Conservation (phyloP, 2,113 vertebrate genomes). For the Nothocercus nigrocapillus region DNA sequence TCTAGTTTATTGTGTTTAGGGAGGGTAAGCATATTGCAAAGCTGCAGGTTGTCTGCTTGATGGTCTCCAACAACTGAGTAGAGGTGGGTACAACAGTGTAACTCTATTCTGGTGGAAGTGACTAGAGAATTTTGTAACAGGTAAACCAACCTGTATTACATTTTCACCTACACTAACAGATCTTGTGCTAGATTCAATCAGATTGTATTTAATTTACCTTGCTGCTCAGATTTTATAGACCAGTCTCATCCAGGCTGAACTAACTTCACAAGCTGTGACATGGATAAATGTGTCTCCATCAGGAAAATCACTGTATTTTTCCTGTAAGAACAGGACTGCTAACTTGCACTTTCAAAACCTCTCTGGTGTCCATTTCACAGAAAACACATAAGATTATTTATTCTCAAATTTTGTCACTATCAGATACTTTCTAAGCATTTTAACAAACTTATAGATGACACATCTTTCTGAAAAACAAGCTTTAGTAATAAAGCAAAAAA, state of each 20-base stretch:
- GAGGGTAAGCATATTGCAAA: neutral
- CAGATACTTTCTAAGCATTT: neutral
- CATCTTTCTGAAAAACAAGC: neutral
- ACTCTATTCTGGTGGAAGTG: accelerated
- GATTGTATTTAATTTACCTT: neutral
- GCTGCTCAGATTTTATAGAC: neutral
- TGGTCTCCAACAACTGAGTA: constrained; percentile 58
- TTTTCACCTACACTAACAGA: neutral
- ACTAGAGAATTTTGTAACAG: neutral
- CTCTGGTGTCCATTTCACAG: neutral
- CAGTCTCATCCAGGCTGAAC: neutral
- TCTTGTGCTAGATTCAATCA: neutral
- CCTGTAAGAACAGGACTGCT: neutral
- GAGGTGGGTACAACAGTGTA: neutral
- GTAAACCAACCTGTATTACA: neutral
- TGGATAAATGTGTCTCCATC: neutral
- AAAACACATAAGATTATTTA: neutral
- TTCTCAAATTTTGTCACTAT: neutral
- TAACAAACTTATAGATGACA: neutral
- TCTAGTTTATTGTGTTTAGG: neutral
- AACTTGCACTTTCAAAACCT: neutral
- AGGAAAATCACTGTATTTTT: neutral
- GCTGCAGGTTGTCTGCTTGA: constrained; percentile 46
- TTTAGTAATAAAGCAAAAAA: neutral
- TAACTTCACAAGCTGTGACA: neutral